Conservation (phyloP, 2,113 vertebrate species). For the Ellobius talpinus region DNA sequence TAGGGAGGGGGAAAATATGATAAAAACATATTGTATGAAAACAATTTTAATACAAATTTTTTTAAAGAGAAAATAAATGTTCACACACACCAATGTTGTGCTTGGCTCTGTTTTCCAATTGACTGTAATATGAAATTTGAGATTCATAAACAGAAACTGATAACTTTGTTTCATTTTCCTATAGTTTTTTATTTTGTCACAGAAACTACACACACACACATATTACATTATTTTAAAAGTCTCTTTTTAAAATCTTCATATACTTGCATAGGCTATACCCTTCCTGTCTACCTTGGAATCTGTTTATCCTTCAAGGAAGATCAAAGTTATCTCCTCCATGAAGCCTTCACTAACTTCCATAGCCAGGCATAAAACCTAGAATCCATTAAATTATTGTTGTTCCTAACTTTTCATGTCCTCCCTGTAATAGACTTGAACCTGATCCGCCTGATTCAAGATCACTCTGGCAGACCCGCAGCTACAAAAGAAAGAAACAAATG, state of each 20-base stretch:
- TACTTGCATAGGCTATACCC: background rate
- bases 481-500: background rate
- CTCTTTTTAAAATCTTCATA: background rate
- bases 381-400: background rate
- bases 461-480: background rate
- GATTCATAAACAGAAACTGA: background rate
- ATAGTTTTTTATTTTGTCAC: background rate
- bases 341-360: background rate
- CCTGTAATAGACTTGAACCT: background rate
- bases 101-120: background rate
- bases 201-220: background rate
- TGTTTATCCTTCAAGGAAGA: background rate
- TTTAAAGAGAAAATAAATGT: background rate
- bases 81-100: background rate
- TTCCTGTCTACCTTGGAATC: conserved; percentile 15
- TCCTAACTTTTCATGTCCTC: background rate
- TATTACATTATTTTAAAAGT: background rate
- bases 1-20: background rate
- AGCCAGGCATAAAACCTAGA: background rate
- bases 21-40: background rate
- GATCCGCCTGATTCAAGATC: background rate
- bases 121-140: background rate
- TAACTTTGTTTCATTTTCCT: conserved; percentile 4
- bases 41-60: background rate
- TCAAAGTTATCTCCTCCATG: background rate